Evolutionary conservation across 2,888 invertebrate genomes (phyloP).

Genomic region (Charanyca ferruginea): DNA sequence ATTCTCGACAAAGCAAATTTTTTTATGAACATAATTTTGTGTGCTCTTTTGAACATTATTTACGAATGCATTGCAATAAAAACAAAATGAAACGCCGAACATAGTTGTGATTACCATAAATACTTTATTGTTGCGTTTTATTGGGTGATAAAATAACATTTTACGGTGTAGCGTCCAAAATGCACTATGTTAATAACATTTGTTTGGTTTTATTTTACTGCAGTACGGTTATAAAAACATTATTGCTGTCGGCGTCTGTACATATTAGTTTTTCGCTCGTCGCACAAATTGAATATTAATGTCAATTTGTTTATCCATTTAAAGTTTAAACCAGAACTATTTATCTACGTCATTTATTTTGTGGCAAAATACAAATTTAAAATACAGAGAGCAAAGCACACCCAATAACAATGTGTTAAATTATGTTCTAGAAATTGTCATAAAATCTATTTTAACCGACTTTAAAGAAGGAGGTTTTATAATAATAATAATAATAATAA

Average conservation of each 20-base stretch:
- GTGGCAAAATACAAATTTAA: no score
- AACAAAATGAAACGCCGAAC: constrained; percentile 23
- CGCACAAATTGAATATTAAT: constrained; percentile 31
- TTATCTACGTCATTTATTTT: no score
- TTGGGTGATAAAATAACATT: constrained; percentile 51
- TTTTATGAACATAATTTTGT: constrained; percentile 7
- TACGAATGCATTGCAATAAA: constrained; percentile 37
- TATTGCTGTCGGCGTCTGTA: constrained; percentile 37
- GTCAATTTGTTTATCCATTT: neutral
- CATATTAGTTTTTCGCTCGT: constrained; percentile 33
- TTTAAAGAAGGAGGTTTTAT: no score
- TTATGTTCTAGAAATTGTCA: no score
- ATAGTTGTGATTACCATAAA: constrained; percentile 49
- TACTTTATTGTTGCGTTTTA: constrained; percentile 59
- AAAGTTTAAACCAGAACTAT: no score
- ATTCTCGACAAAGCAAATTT: neutral
- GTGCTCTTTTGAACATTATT: constrained; percentile 26
- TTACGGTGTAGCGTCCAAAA: constrained; percentile 39
- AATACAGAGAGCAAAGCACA: no score
- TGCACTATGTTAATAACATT: constrained; percentile 49
- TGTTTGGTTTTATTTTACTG: constrained; percentile 54
- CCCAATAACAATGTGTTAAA: no score
- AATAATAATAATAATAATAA: no score
- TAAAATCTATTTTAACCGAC: no score
- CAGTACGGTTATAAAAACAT: constrained; percentile 51